Evolutionary conservation across 2,888 invertebrate genomes (phyloP), one percentile per base, ranked within the genome.

Genomic region (Ethmia dodecea): DNA sequence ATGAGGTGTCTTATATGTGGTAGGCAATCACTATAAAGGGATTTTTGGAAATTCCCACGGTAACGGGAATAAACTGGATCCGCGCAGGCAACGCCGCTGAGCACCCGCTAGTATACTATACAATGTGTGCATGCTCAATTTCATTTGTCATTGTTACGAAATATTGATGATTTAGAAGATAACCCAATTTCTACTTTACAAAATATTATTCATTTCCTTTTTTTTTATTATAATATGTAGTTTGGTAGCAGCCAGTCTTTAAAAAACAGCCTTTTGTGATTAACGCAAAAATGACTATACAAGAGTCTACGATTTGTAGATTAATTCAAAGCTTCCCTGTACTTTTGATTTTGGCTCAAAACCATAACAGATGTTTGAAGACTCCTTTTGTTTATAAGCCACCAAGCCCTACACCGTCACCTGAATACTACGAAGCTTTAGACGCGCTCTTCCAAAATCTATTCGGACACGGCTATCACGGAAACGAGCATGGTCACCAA

Each of bases 381-480:
- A 84, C 84, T 0, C 83, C 74, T 0, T 53, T 86, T 1, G 38
- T 78, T 0, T 86, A 86, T 36, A 75, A 78, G 22, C 86, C 81
- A 0, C 86, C 86, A 0, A 53, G 46, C 0, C 77, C 86, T 0
- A 83, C 84, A 0, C 78, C 69, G 5, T 61, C 83, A 0, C 81
- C 86, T 0, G 83, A 83, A 20, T 84, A 80, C 22, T 84, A 83
- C 32, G 75, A 76, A 27, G 83, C 83, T 0, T 52, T 81, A n/a
- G 80, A 83, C 20, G 67, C 70, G 0, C 31, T 84, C 5, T 63
- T 83, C 13, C 75, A 80, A 10, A 60, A 51, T 4, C 12, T 79
- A 2, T 67, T 69, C 20, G 65, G 61, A 0, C 60, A 70, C 14
- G 55, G 45, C 6, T 34, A 45, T 12, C 41, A 42, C 5, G 40